phyloP scores from a whole-genome alignment of 2,797 vertebrate genomes.

The Spinibarbus caldwelli region DNA sequence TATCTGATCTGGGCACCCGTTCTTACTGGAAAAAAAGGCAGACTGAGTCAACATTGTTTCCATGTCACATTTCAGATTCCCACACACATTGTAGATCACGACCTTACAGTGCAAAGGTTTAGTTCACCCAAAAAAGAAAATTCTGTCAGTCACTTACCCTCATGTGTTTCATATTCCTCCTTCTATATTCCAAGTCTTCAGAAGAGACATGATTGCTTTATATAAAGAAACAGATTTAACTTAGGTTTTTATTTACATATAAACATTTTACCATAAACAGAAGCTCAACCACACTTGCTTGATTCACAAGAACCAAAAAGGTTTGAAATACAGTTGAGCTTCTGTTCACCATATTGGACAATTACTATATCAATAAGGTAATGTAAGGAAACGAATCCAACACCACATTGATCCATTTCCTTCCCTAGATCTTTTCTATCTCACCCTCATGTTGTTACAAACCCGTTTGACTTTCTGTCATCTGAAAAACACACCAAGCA shows the following conservation, averaged over 20 bases:
- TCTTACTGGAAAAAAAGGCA: slow-evolving; percentile 44
- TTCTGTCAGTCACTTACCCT: neutral
- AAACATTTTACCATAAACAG: neutral
- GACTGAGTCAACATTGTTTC: slow-evolving; percentile 48
- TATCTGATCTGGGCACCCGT: slow-evolving; percentile 51
- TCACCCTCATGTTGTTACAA: neutral
- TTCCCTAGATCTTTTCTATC: neutral
- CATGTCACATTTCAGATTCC: slow-evolving; percentile 54
- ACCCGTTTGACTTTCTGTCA: neutral
- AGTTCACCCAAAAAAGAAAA: neutral
- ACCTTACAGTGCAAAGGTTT: slow-evolving; percentile 12
- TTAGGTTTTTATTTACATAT: neutral
- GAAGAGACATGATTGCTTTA: neutral
- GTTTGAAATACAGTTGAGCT: neutral
- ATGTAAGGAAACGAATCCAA: slow-evolving; percentile 41
- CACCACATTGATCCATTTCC: slow-evolving; percentile 57
- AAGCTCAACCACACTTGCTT: neutral
- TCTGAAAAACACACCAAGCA: neutral
- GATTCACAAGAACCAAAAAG: neutral
- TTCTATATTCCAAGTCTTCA: neutral
- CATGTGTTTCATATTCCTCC: neutral
- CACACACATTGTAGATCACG: slow-evolving; percentile 52
- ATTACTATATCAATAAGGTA: neutral
- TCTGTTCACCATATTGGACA: neutral
- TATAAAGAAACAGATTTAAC: neutral